Base-by-base conservation (phyloP, 1,140 invertebrate species). In the Potamilus streckersoni region DNA sequence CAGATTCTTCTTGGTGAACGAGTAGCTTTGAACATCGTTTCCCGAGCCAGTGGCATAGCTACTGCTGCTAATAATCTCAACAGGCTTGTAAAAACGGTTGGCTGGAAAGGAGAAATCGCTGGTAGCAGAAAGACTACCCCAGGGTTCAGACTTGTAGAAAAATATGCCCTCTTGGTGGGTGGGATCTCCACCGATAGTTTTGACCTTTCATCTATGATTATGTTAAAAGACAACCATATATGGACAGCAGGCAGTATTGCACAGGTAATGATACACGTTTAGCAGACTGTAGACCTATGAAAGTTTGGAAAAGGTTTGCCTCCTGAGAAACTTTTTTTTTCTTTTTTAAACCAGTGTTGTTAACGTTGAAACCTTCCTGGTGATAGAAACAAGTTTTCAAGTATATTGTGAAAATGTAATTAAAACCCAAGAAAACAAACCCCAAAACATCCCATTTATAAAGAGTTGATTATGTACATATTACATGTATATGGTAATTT, bases 191-290 rank as follows among this genome's bases (percentile, higher is more conserved):
- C 87, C 14, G 91, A 92, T 87, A 79, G 91, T 13, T 89, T 88
- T 75, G 90, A 91, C 74, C 74, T 91, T 66, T 91, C 90, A 0
- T 90, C 88, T 15, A 90, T 91, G 91, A 85, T 91, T 11, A 92
- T 91, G 91, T 76, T 92, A 55, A 91, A 91, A 78, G 91, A 91
- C 76, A 92, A 92, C 80, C 91, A 92, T 80, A 87, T 91, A 58
- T 88, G 88, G 84, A 85, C 90, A 23, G 85, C 86, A 49, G 90
- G 90, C 17, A 89, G 84, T 69, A 87, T 91, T 14, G 80, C 84
- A 49, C 79, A 90, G 84, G 90, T 90, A 83, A 62, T 49, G 38
- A 49, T 49, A 49, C 6, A 49, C 38, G 11, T 11, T 70, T 20
- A 73, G 16, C 23, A 58, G 19, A 70, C 23, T 74, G 20, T 31